These are phyloP conservation scores for Callorhinus ursinus DNA, from an alignment of 2,113 vertebrate genomes.

Conservation along the genomic window DNA sequence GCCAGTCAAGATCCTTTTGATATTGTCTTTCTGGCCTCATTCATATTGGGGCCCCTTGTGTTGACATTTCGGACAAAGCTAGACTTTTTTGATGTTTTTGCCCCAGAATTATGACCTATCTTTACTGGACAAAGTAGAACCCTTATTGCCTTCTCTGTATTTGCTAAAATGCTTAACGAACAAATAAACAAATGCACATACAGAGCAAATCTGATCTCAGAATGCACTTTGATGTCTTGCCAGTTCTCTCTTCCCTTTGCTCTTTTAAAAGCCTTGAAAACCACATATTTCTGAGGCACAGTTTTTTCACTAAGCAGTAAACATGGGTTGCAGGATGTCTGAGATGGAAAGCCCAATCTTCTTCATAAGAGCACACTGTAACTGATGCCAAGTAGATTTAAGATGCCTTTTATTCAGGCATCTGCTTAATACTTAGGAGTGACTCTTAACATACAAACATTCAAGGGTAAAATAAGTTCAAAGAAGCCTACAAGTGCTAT, in stretches of 20 bases:
- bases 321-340: not conserved
- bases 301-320: not conserved
- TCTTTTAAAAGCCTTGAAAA: not conserved
- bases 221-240: not conserved
- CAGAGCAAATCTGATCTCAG: not conserved
- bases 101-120: not conserved
- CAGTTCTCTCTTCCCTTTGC: not conserved
- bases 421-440: not conserved
- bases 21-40: not conserved
- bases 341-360: not conserved
- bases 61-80: not conserved
- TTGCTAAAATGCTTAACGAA: not conserved
- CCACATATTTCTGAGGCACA: not conserved
- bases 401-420: not conserved
- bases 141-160: not conserved
- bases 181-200: not conserved
- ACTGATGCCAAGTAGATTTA: not conserved
- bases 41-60: not conserved
- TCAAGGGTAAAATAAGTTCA: not conserved
- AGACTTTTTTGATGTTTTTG: not conserved
- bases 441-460: not conserved
- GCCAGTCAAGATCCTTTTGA: not conserved
- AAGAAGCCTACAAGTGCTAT: not conserved
- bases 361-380: not conserved
- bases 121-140: not conserved